Percentiles rank a stretch among this genome's conserved stretches.
These are phyloP conservation scores for Eulithis testata DNA, from an alignment of 2,888 invertebrate species.

Conservation along the genomic window DNA sequence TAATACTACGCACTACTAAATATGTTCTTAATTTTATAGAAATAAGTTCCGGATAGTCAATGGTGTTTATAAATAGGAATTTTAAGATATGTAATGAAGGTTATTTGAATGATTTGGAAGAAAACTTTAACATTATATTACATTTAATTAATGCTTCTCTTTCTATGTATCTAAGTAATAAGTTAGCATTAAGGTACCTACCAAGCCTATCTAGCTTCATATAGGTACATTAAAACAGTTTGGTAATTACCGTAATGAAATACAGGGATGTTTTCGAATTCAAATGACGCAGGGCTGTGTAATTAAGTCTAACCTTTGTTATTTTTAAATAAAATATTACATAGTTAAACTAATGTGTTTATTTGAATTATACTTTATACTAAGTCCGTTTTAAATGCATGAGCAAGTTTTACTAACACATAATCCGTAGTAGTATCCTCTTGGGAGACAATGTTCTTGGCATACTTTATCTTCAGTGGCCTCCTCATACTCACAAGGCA, in stretches of 20 bases:
- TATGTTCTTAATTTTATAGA: too few species aligned
- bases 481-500: constrained; percentile 62
- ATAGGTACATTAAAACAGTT: neutral
- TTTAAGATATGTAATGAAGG: too few species aligned
- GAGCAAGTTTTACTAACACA: constrained; percentile 70
- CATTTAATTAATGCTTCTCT: too few species aligned
- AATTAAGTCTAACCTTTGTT: constrained; percentile 8
- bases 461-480: constrained; percentile 64
- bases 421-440: constrained; percentile 73
- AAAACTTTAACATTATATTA: too few species aligned
- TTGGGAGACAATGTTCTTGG: constrained; percentile 69
- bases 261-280: neutral
- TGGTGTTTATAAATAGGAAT: too few species aligned
- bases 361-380: neutral
- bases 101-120: too few species aligned
- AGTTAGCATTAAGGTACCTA: neutral
- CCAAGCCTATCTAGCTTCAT: neutral
- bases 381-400: constrained; percentile 58
- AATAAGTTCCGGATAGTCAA: too few species aligned
- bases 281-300: constrained; percentile 15
- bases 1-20: too few species aligned
- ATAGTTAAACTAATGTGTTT: neutral
- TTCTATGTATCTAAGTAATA: too few species aligned
- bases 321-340: constrained; percentile 18
- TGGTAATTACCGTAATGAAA: neutral